Conservation (phyloP, 2,888 invertebrate species). For the Caenorhabditis sp. region DNA sequence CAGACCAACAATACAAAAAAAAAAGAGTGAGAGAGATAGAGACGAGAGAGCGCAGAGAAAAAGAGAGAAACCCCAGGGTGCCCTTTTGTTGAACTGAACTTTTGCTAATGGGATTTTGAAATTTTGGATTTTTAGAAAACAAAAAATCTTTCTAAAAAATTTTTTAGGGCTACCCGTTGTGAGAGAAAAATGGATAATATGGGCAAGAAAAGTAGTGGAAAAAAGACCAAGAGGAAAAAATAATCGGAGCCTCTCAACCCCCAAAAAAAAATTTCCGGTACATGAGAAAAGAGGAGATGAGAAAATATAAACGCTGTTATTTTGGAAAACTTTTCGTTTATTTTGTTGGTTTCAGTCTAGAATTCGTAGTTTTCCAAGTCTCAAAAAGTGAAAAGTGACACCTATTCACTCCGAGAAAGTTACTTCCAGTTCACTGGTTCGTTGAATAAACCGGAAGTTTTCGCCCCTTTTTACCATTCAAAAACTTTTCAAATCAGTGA, state of each 20-base stretch:
- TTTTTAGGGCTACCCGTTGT: too few relatives aligned
- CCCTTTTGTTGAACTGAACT: too few relatives aligned
- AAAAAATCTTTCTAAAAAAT: too few relatives aligned
- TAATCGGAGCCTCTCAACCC: not conserved
- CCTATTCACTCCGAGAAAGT: not conserved
- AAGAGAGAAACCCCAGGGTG: too few relatives aligned
- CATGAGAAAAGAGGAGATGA: not conserved
- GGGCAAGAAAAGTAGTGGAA: too few relatives aligned
- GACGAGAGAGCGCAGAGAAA: too few relatives aligned
- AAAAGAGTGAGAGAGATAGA: too few relatives aligned
- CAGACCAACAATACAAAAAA: not conserved
- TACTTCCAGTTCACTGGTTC: conserved; percentile 6
- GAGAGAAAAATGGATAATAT: too few relatives aligned
- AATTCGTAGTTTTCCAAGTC: not conserved
- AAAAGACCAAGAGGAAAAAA: too few relatives aligned
- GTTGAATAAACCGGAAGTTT: not conserved
- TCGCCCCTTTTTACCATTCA: not conserved
- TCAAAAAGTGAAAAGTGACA: not conserved
- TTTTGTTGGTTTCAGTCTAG: not conserved
- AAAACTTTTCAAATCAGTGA: not conserved
- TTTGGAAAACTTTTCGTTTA: not conserved
- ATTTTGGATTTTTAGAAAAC: too few relatives aligned
- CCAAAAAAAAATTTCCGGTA: not conserved
- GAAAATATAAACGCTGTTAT: not conserved
- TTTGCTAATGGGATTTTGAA: too few relatives aligned